Conservation (phyloP, 2,888 invertebrate species). For the Thysanoteuthis rhombus region DNA sequence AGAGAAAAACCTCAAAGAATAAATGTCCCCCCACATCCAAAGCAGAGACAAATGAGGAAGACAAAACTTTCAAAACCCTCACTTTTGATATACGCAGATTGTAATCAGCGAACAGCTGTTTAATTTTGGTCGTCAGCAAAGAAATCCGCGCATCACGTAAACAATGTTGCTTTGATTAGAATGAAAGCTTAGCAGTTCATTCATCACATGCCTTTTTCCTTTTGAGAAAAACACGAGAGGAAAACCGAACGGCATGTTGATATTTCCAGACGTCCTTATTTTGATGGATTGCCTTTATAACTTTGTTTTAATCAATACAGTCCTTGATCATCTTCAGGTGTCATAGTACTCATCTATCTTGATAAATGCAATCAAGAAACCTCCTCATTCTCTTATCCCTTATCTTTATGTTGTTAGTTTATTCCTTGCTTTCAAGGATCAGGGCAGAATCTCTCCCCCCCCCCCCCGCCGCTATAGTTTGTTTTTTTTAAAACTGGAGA, state of each 20-base stretch:
- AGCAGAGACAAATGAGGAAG: not conserved
- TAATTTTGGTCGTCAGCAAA: not conserved
- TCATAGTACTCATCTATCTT: not conserved
- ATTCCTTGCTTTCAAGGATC: too few relatives aligned
- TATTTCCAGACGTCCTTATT: not conserved
- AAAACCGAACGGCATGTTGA: not conserved
- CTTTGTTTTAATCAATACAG: not conserved
- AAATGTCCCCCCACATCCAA: too few relatives aligned
- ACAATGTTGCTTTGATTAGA: not conserved
- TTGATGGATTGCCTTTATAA: not conserved
- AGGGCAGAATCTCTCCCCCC: too few relatives aligned
- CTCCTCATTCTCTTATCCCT: not conserved
- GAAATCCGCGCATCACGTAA: not conserved
- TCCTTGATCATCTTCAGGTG: slow-evolving; percentile 12
- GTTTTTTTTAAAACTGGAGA: too few relatives aligned
- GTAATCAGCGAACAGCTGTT: not conserved
- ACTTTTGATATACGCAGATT: not conserved
- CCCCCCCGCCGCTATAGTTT: too few relatives aligned
- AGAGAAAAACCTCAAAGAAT: not conserved
- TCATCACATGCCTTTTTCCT: not conserved
- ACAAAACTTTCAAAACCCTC: not conserved
- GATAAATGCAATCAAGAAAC: not conserved
- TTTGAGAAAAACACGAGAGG: not conserved
- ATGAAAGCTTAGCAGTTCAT: not conserved
- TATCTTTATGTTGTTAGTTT: too few relatives aligned